Conservation (phyloP, 1,140 invertebrate genomes). For the Neodiprion lecontei region DNA sequence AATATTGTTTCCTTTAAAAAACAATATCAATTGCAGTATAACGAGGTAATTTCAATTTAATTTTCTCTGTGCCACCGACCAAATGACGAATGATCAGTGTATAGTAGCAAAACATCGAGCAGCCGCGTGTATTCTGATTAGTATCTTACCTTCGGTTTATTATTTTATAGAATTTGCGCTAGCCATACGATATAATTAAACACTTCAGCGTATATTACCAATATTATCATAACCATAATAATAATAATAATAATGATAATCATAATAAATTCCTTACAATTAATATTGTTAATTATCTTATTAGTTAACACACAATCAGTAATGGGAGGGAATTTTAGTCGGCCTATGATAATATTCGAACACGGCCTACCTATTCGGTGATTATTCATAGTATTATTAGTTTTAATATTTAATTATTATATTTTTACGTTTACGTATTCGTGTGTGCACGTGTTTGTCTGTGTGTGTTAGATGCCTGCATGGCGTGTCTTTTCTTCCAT, state of each 20-base stretch:
- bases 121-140: conserved; percentile 42
- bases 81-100: conserved; percentile 17
- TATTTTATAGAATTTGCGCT: conserved; percentile 6
- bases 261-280: conserved; percentile 1
- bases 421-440: conserved; percentile 32
- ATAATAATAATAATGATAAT: not conserved
- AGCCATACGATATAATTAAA: conserved; percentile 22
- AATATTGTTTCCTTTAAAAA: conserved; percentile 40
- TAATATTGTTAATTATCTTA: conserved; percentile 50
- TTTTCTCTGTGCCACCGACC: conserved; percentile 45
- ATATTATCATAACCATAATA: not conserved
- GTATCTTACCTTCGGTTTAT: conserved; percentile 29
- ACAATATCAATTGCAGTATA: conserved; percentile 16
- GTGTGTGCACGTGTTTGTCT: conserved; percentile 19
- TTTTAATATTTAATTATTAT: conserved; percentile 45
- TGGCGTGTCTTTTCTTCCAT: not conserved
- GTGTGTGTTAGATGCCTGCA: not conserved
- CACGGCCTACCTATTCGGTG: conserved; percentile 49
- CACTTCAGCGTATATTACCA: conserved; percentile 21
- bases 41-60: conserved; percentile 29
- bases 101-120: conserved; percentile 32
- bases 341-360: conserved; percentile 44
- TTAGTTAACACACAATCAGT: conserved; percentile 60
- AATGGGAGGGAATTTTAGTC: conserved; percentile 59
- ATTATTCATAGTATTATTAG: conserved; percentile 45